A percentile compares a stretch with the other conserved stretches of the same genome.
phyloP scores from a whole-genome alignment of 2,113 vertebrate genomes.

The Pomatorhinus ruficollis region DNA sequence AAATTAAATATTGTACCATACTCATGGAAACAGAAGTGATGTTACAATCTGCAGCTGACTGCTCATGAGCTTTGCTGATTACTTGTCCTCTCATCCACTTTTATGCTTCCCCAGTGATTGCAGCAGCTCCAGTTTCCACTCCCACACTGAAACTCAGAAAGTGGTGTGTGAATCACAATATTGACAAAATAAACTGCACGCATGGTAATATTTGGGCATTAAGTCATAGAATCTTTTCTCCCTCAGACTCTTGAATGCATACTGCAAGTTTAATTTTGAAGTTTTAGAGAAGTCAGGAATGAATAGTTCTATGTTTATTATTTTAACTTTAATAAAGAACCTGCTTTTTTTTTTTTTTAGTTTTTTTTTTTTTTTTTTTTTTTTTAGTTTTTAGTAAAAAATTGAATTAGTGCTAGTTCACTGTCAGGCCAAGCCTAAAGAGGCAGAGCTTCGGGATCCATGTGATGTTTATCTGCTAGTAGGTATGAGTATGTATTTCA shows the following conservation, averaged over 20 bases:
- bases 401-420: not conserved
- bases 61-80: not conserved
- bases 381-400: not conserved
- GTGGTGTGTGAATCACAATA: not conserved
- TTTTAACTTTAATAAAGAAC: not conserved
- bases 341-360: not conserved
- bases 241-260: not conserved
- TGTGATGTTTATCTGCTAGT: not conserved
- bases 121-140: not conserved
- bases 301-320: not conserved
- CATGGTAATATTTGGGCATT: not conserved
- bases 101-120: not conserved
- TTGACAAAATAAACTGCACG: conserved; percentile 24
- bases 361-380: not conserved
- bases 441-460: not conserved
- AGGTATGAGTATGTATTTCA: not conserved
- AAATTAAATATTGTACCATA: not conserved
- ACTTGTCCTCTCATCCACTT: not conserved
- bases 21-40: not conserved
- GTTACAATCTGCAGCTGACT: not conserved
- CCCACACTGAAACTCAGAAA: conserved; percentile 1
- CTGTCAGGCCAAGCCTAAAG: not conserved
- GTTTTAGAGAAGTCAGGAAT: not conserved
- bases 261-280: not conserved
- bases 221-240: not conserved